Evolutionary conservation across 1,140 invertebrate species (phyloP), one percentile per base, ranked within the genome.

Genomic region (Papilio glaucus): DNA sequence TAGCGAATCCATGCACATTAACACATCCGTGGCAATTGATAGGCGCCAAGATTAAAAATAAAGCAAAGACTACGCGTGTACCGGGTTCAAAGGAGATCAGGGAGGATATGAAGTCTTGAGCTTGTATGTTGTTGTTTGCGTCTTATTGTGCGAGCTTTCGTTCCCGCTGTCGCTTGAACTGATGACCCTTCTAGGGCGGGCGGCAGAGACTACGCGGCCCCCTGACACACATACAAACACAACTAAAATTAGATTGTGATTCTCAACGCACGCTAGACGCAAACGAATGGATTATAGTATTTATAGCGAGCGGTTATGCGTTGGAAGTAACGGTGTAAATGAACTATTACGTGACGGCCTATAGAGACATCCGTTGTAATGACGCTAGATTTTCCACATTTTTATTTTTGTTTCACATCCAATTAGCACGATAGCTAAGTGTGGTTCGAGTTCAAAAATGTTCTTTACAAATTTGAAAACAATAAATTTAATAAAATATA

Each of bases 221-320:
- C 88, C 81, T 92, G 90, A 92, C 90, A 92, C 82, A 92, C 87
- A 90, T 90, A 90, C 86, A 89, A 85, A 89, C 81, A 83, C 71
- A 77, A 82, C 87, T 92, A 92, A 87, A 85, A 86, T 88, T 92
- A 92, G 89, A 87, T 78, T 82, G 85, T 87, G 85, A 87, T 83
- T 88, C 85, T 86, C 82, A 84, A 79, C 83, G 79, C 83, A 84
- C 82, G 85, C 88, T 92, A 87, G 88, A 88, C 87, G 83, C 78
- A 80, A 83, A 82, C 81, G 75, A 81, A 85, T 87, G 83, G 81
- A 81, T 85, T 82, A 78, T 83, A 81, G 74, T 89, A 89, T 88
- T 89, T 83, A 85, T 87, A 90, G 85, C 77, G 65, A 76, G 62
- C 78, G 71, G 77, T 73, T 79, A 73, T 72, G 72, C 53, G 71